Percentiles rank a stretch among this genome's conserved stretches.
Evolutionary conservation across 2,888 invertebrate species (phyloP).

Genomic region (Oasisia sp.): DNA sequence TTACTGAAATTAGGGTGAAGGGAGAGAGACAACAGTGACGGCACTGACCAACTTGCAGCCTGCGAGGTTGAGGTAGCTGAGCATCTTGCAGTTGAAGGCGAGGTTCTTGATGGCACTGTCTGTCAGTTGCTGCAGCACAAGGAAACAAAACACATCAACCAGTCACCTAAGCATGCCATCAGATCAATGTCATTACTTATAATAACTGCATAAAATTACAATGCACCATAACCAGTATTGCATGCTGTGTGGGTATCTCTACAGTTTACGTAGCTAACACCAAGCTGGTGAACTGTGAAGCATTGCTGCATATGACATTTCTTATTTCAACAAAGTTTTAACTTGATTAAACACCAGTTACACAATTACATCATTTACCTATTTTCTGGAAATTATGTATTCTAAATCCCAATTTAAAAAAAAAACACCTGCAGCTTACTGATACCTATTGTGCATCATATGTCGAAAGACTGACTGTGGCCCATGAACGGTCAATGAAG

Average conservation of each 20-base stretch:
- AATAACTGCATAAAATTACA: background rate
- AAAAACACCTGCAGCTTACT: too few species aligned
- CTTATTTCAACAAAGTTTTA: background rate
- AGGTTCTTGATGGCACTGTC: constrained; percentile 66
- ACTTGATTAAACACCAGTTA: background rate
- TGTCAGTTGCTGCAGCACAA: constrained; percentile 58
- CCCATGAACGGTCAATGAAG: background rate
- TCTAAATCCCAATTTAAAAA: too few species aligned
- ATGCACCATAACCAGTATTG: background rate
- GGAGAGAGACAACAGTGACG: background rate
- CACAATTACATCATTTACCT: background rate
- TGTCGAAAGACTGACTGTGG: background rate
- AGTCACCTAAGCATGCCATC: background rate
- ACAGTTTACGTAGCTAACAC: too few species aligned
- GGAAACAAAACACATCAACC: background rate
- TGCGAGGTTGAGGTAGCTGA: constrained; percentile 61
- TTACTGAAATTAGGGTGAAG: background rate
- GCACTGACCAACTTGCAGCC: constrained; percentile 63
- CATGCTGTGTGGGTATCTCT: too few species aligned
- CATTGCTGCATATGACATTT: too few species aligned
- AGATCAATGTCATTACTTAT: background rate
- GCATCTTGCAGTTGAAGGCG: constrained; percentile 64
- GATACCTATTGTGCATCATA: too few species aligned
- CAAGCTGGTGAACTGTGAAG: too few species aligned
- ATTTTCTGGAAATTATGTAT: too few species aligned